Evolutionary conservation across 2,113 vertebrate species (phyloP), one percentile per base, ranked within the genome.

Genomic region (Eptesicus fuscus): DNA sequence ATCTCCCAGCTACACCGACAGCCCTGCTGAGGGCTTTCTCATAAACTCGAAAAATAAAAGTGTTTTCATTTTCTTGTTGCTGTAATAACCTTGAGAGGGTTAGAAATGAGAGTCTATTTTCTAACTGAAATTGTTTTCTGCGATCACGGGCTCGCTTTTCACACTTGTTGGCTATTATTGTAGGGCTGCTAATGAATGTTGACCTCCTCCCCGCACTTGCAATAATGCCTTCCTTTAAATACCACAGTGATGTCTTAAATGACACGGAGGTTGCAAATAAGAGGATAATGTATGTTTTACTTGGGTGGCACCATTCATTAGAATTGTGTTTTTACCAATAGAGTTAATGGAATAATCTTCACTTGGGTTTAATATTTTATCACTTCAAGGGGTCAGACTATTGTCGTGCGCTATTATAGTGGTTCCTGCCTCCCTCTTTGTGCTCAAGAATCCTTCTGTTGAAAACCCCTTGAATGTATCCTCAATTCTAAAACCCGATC

Each of bases 81-180:
- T 42, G 12, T 85, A 91, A 93, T 96, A 91, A 96, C 84, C 93
- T 59, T 67, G 59, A 0, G 2, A 83, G 69, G 42, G 90, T 89
- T 28, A 83, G 92, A 95, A 91, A 91, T 25, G 95, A 96, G 89
- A 93, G 84, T 82, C 87, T 96, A 35, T 95, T 96, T 97, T 94
- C 95, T 76, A 18, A 44, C 70, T 22, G 87, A 90, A 92, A 97
- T 92, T 82, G 93, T 94, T 94, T 96, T 70, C 93, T 77, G 71
- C 79, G 4, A 44, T 69, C 80, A 0, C 61, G 25, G 93, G 77
- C 87, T 90, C 51, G 0, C 77, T 76, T 70, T 83, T 95, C 76
- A 37, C 94, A 96, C 93, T 77, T 88, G 83, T 90, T 95, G 94
- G 86, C 93, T 84, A 23, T 96, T 96, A 93, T 93, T 71, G 92